Base-by-base conservation (phyloP, 2,797 vertebrate species). In the Rhabdophis nuchalis region DNA sequence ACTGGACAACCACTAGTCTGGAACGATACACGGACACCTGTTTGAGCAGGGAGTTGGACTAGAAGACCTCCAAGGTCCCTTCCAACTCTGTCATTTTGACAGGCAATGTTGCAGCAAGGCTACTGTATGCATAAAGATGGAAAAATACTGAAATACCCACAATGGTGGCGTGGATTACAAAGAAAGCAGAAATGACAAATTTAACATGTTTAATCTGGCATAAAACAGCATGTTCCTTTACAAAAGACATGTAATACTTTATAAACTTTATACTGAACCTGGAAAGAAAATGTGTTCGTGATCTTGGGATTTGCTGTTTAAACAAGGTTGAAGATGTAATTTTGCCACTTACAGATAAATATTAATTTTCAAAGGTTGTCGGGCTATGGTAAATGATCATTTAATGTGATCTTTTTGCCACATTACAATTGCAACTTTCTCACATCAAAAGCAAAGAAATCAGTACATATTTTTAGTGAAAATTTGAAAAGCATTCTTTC, bases 371-470 rank as follows among this genome's bases (percentile, higher is more conserved):
- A 91, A 32, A 23, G 36, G 29, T 32, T 36, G 27, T 52, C 3
- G 10, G 0, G 4, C 32, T 91, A 14, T 54, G 29, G 4, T 54
- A 54, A 61, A 64, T 54, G n/a, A 61, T 60, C 36, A 27, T 54
- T 29, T 52, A 53, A 4, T 2, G 27, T 0, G 20, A 50, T 0
- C 0, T 2, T 3, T 3, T 8, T 58, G 86, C 13, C 52, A 25
- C 52, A 41, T 29, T 29, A 77, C 57, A 87, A 58, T 57, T 4
- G 3, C 46, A 18, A 32, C 18, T 77, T 46, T 87, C 25, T 60
- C n/a, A 86, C 8, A 56, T 57, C 9, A 77, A 50, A 32, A 46
- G 56, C 72, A 60, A 92, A 92, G 9, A 50, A 14, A n/a, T 16
- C 14, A 25, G 11, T 25, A 2, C 3, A 2, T 4, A 23, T 54